phyloP scores from a whole-genome alignment of 2,888 invertebrate genomes.

The Pemphredon lugubris region DNA sequence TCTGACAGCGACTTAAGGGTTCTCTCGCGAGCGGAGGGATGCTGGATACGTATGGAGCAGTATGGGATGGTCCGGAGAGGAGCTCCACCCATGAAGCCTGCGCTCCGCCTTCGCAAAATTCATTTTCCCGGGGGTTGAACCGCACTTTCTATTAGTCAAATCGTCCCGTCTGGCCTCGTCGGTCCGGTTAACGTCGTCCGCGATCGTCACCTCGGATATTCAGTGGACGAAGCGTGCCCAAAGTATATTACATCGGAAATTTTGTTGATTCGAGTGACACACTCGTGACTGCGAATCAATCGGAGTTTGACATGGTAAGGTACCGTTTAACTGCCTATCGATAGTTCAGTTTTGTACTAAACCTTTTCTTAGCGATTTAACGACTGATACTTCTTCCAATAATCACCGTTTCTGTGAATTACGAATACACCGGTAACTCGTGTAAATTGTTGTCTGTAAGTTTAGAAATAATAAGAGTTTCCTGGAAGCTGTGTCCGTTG shows the following conservation, averaged over 20 bases:
- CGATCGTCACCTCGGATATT: conserved; percentile 20
- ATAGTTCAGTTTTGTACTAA: neutral
- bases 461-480: too few species aligned
- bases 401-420: too few species aligned
- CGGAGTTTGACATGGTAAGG: conserved; percentile 6
- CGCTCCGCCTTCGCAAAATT: conserved; percentile 76
- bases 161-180: conserved; percentile 51
- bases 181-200: conserved; percentile 26
- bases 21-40: conserved; percentile 52
- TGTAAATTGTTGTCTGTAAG: too few species aligned
- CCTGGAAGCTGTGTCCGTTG: too few species aligned
- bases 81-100: conserved; percentile 75
- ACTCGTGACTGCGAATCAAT: conserved; percentile 3
- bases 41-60: conserved; percentile 55
- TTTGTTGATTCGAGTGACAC: too few species aligned
- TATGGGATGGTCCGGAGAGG: conserved; percentile 63
- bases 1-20: conserved; percentile 41
- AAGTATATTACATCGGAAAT: too few species aligned
- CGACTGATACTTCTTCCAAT: too few species aligned
- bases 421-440: too few species aligned
- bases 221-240: too few species aligned
- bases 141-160: conserved; percentile 64
- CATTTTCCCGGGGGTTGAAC: conserved; percentile 63
- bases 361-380: neutral
- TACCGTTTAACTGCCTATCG: too few species aligned